A percentile compares a stretch with the other conserved stretches of the same genome.
These are phyloP conservation scores for Ctenodactylus gundi DNA, from an alignment of 2,113 vertebrate genomes.

Conservation along the genomic window DNA sequence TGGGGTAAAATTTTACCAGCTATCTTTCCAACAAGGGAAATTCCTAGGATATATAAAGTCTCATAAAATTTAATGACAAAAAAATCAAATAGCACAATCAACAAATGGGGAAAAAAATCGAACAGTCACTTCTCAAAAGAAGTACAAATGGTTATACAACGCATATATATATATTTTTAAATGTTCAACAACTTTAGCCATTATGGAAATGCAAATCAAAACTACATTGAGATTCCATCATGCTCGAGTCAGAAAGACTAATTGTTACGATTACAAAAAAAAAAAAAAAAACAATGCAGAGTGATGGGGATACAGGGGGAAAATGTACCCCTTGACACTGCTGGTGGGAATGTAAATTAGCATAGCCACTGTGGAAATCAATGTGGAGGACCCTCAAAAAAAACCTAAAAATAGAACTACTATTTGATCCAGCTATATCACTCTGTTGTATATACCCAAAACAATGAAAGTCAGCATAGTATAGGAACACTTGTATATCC, in stretches of 20 bases:
- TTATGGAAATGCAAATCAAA: background rate
- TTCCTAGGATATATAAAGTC: background rate
- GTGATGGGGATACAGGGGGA: background rate
- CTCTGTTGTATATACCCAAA: background rate
- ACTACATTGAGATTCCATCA: background rate
- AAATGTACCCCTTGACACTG: background rate
- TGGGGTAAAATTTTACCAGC: background rate
- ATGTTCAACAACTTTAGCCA: background rate
- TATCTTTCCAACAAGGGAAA: background rate
- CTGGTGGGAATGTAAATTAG: background rate
- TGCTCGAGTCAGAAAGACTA: background rate
- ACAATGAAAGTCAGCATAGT: background rate
- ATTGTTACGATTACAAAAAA: background rate
- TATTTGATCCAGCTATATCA: background rate
- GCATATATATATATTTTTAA: too few species aligned
- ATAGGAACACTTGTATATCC: background rate
- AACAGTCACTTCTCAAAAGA: background rate
- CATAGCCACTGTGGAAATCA: background rate
- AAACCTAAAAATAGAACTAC: background rate
- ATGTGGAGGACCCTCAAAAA: background rate
- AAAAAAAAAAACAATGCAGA: background rate
- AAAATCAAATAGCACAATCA: background rate
- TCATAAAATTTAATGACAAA: background rate
- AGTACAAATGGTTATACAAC: background rate
- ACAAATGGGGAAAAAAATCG: background rate